Conservation (phyloP, 2,888 invertebrate genomes). For the Erebia epiphron region DNA sequence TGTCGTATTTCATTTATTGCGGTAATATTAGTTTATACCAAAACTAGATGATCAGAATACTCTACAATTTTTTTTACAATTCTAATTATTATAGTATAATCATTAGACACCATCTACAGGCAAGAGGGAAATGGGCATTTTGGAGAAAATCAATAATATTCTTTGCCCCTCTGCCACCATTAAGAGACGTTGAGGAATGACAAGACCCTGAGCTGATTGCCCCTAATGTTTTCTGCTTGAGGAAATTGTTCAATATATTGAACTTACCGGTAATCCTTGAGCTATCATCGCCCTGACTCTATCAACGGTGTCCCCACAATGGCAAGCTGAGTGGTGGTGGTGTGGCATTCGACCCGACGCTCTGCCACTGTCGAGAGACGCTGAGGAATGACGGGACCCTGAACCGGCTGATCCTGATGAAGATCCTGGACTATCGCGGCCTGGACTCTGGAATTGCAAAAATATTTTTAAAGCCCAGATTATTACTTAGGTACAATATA, state of each 20-base stretch:
- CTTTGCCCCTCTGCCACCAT: too few species aligned
- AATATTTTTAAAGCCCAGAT: not conserved
- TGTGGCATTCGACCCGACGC: constrained; percentile 91
- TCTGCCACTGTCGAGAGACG: constrained; percentile 94
- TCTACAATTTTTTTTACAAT: too few species aligned
- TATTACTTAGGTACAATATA: not conserved
- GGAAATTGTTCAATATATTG: not conserved
- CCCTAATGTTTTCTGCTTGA: not conserved
- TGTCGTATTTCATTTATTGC: too few species aligned
- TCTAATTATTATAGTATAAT: too few species aligned
- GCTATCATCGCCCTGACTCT: constrained; percentile 85
- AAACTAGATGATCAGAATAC: too few species aligned
- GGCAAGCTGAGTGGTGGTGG: constrained; percentile 90
- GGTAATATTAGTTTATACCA: too few species aligned
- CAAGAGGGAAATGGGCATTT: too few species aligned
- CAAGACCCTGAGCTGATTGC: too few species aligned
- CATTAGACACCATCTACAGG: too few species aligned
- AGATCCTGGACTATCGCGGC: constrained; percentile 95
- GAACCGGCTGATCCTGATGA: constrained; percentile 94
- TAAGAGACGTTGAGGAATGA: too few species aligned
- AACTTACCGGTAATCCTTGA: constrained; percentile 87
- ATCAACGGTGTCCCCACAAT: constrained; percentile 89
- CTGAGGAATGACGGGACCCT: constrained; percentile 94
- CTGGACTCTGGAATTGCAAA: constrained; percentile 87
- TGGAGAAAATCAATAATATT: too few species aligned